Base-by-base conservation (phyloP, 2,113 vertebrate genomes). In the Agapornis roseicollis region DNA sequence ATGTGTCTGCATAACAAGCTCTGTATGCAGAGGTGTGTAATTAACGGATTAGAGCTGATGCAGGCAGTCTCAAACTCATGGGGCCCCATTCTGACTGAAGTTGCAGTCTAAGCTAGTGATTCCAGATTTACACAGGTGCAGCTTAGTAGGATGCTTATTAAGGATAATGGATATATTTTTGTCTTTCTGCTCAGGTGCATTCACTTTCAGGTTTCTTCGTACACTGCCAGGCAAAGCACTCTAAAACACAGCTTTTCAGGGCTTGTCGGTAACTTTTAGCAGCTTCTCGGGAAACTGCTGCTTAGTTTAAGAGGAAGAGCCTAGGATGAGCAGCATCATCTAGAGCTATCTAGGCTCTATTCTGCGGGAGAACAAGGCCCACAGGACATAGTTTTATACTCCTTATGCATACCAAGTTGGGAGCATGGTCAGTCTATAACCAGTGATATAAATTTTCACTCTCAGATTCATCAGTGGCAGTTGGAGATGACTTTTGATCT, bases 21-120 rank as follows among this genome's bases (percentile, higher is more conserved):
- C 14, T 72, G 7, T n/a, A 1, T 39, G 23, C 18, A 24, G 42
- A 17, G 19, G 2, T 49, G 10, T 0, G 0, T 46, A 53, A 28
- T 31, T 91, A 68, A 49, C 4, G 2, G 44, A 22, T 41, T 63
- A 50, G 47, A n/a, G 10, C 27, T 77, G 53, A 22, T 8, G 29
- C 20, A 29, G 42, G 41, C 37, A 76, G 24, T 65, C 33, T 91
- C 25, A 47, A 27, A 83, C 58, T 69, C 39, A 10, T 1, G 11
- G 28, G 47, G n/a, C 22, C 7, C 14, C 2, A 2, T 78, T 78
- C 28, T 66, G 31, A 58, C 39, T 88, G 23, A 42, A n/a, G 33
- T 25, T 88, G 12, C 28, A 53, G 24, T 52, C 19, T 47, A 16
- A 89, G 31, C 22, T 58, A 2, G 31, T 60, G n/a, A 35, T 15